Evolutionary conservation across 1,140 invertebrate genomes (phyloP), one percentile per base, ranked within the genome.

Genomic region (Eurosta solidaginis): DNA sequence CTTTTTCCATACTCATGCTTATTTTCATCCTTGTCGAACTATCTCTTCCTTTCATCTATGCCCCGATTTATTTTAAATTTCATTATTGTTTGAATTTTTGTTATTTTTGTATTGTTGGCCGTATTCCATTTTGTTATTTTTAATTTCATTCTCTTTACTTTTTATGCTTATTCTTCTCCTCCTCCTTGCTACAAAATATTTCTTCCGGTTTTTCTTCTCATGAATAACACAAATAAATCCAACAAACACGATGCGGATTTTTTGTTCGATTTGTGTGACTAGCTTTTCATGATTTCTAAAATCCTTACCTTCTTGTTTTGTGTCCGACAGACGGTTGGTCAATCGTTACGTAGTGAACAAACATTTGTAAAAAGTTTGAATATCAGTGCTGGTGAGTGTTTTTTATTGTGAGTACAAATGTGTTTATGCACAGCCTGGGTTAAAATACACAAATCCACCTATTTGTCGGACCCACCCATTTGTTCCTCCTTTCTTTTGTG

Each of bases 181-280:
- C 42, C 45, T 47, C 25, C 9, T 7, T 20, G 42, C 42, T 47
- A 45, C 73, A 75, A 75, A 75, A 75, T 75, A 75, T 45, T 75
- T n/a, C 44, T 75, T 75, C 73, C 73, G 45, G 44, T 49, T 45
- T 75, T 47, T 75, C 40, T 75, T 75, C 45, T 75, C 73, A 75
- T 49, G 73, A 75, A 75, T 75, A 45, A 49, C 45, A 49, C 12
- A 75, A 75, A 75, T 75, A 75, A 75, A 75, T 75, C 45, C 45
- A 45, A 75, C 29, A 75, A 36, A 49, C 73, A 75, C 42, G 59
- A 68, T 29, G 59, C 59, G 59, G 59, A 68, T 42, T 68, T 68
- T 33, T 36, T n/a, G n/a, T 17, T 33, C 59, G 59, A 20, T 68
- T 68, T 68, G 59, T 40, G 40, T 17, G 59, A 33, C 7, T 33